phyloP scores from a whole-genome alignment of 2,888 invertebrate species.

The Parnassius glacialis region DNA sequence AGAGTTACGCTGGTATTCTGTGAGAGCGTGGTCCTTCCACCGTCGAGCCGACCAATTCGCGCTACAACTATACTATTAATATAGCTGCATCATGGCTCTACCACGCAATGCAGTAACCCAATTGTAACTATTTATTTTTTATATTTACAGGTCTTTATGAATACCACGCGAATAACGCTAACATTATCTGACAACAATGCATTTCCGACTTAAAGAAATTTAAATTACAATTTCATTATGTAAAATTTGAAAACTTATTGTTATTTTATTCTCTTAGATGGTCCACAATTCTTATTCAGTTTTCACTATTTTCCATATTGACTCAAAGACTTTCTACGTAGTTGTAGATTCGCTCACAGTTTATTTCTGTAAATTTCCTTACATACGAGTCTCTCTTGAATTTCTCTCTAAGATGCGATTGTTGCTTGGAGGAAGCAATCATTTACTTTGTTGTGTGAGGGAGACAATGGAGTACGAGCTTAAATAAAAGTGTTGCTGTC shows the following conservation, averaged over 20 bases:
- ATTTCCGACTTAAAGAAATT: constrained; percentile 2
- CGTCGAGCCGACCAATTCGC: no score
- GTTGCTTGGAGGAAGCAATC: constrained; percentile 38
- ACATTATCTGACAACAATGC: constrained; percentile 6
- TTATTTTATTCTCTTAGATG: constrained; percentile 25
- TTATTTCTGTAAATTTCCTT: constrained; percentile 56
- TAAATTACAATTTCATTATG: constrained; percentile 19
- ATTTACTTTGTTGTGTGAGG: constrained; percentile 49
- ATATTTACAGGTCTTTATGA: no score
- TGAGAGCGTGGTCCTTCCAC: no score
- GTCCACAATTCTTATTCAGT: constrained; percentile 27
- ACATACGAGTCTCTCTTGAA: constrained; percentile 38
- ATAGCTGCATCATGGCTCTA: no score
- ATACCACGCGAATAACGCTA: background rate
- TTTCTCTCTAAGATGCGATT: constrained; percentile 26
- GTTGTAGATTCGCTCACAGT: constrained; percentile 36
- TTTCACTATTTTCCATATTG: constrained; percentile 34
- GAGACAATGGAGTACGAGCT: constrained; percentile 42
- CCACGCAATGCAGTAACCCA: no score
- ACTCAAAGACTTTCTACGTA: constrained; percentile 36
- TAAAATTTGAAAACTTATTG: constrained; percentile 19
- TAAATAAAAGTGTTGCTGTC: constrained; percentile 51
- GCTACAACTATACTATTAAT: no score
- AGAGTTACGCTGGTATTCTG: no score
- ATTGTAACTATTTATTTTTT: no score